These are phyloP conservation scores for Gallinago media DNA, from an alignment of 2,113 vertebrate species.

Conservation along the genomic window DNA sequence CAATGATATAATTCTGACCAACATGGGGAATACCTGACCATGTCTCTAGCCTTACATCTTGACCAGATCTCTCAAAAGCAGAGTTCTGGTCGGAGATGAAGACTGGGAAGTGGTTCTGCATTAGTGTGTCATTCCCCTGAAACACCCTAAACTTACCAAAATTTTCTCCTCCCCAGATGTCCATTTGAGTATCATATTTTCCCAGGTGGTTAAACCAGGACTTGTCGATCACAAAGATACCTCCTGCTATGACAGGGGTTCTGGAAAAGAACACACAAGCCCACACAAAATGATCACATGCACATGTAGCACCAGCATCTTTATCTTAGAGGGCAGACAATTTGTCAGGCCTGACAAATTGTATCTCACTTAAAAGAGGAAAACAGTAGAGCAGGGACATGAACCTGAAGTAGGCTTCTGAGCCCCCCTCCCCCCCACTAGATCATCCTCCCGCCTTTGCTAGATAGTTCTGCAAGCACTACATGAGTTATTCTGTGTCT, in stretches of 20 bases:
- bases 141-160: slow-evolving; percentile 86
- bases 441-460: neutral
- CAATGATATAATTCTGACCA: fast-evolving
- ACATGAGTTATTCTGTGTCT: neutral
- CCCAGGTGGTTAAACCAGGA: slow-evolving; percentile 98
- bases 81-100: neutral
- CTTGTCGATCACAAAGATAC: slow-evolving; percentile 97
- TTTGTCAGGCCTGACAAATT: neutral
- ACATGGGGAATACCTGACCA: neutral
- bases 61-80: neutral
- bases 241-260: slow-evolving; percentile 97
- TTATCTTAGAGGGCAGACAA: neutral
- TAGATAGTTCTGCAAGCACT: neutral
- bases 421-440: neutral
- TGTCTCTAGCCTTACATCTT: neutral
- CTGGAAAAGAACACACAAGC: slow-evolving; percentile 70
- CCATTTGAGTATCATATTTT: slow-evolving; percentile 98
- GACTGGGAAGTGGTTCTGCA: neutral
- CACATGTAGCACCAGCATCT: neutral
- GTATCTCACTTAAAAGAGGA: neutral
- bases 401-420: neutral
- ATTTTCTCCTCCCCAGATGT: slow-evolving; percentile 99
- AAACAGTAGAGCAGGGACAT: fast-evolving
- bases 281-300: neutral
- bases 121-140: neutral